These are phyloP conservation scores for Eubasilissa regina DNA, from an alignment of 1,140 invertebrate species.

Conservation along the genomic window DNA sequence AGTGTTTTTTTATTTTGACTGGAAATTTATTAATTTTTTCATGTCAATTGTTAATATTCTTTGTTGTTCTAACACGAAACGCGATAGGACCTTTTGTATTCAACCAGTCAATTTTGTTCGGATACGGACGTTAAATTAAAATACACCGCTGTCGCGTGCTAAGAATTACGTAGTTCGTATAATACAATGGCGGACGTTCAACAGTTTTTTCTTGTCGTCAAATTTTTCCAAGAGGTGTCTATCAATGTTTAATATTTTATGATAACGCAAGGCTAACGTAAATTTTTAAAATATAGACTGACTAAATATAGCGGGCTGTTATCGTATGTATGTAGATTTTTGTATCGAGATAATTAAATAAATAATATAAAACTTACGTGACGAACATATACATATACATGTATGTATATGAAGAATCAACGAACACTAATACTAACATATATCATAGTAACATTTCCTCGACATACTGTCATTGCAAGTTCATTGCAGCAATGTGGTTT, in stretches of 20 bases:
- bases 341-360: slow-evolving; percentile 50
- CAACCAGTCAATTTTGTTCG: slow-evolving; percentile 41
- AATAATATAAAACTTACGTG: slow-evolving; percentile 2
- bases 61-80: slow-evolving; percentile 24
- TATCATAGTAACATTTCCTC: no score
- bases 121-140: slow-evolving; percentile 36
- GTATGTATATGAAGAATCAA: slow-evolving; percentile 11
- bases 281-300: slow-evolving; percentile 60
- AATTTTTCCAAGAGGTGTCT: slow-evolving; percentile 56
- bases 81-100: slow-evolving; percentile 35
- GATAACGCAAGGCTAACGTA: slow-evolving; percentile 51
- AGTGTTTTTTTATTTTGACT: slow-evolving; percentile 38
- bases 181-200: slow-evolving; percentile 46
- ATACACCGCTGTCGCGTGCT: slow-evolving; percentile 36
- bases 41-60: slow-evolving; percentile 45
- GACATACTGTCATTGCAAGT: no score
- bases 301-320: slow-evolving; percentile 61
- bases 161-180: slow-evolving; percentile 23
- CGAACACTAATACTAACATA: not conserved
- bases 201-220: slow-evolving; percentile 46
- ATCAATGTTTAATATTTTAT: slow-evolving; percentile 52
- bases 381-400: not conserved
- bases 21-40: slow-evolving; percentile 7
- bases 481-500: no score
- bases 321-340: slow-evolving; percentile 57